Evolutionary conservation across 2,888 invertebrate species (phyloP).

Genomic region (Mythimna ferrago): DNA sequence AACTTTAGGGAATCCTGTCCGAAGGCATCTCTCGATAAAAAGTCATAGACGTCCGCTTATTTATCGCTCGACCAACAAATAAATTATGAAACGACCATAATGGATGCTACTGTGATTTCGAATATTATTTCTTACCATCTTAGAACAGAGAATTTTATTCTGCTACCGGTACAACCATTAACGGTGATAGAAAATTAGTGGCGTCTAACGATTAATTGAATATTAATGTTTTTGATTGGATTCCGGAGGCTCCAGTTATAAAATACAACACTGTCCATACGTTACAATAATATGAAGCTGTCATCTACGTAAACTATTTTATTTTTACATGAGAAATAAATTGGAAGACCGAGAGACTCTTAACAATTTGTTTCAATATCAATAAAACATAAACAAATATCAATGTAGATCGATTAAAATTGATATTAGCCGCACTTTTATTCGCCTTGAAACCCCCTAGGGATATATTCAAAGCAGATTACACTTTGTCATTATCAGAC

Average conservation of each 20-base stretch:
- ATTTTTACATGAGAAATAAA: slow-evolving; percentile 15
- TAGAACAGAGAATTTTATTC: slow-evolving; percentile 53
- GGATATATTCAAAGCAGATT: slow-evolving; percentile 51
- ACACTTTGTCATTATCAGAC: slow-evolving; percentile 66
- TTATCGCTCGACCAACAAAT: slow-evolving; percentile 61
- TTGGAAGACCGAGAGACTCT: background rate
- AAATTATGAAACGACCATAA: slow-evolving; percentile 58
- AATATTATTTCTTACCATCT: slow-evolving; percentile 62
- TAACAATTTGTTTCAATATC: slow-evolving; percentile 23
- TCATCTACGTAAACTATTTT: slow-evolving; percentile 34
- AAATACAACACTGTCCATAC: slow-evolving; percentile 24
- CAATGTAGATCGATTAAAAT: slow-evolving; percentile 43
- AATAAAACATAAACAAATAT: slow-evolving; percentile 21
- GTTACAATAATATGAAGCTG: slow-evolving; percentile 42
- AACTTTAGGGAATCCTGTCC: slow-evolving; percentile 62
- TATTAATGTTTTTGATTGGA: slow-evolving; percentile 57
- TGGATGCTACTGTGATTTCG: slow-evolving; percentile 63
- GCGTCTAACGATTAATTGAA: slow-evolving; percentile 58
- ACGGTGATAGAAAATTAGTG: slow-evolving; percentile 62
- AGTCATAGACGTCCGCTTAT: slow-evolving; percentile 60
- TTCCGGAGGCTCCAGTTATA: slow-evolving; percentile 48
- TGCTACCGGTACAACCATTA: slow-evolving; percentile 64
- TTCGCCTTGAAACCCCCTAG: slow-evolving; percentile 36
- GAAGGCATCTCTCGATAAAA: slow-evolving; percentile 66
- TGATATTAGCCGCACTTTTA: slow-evolving; percentile 41